Conservation (phyloP, 1,140 invertebrate species). For the Drosophila oshimai region DNA sequence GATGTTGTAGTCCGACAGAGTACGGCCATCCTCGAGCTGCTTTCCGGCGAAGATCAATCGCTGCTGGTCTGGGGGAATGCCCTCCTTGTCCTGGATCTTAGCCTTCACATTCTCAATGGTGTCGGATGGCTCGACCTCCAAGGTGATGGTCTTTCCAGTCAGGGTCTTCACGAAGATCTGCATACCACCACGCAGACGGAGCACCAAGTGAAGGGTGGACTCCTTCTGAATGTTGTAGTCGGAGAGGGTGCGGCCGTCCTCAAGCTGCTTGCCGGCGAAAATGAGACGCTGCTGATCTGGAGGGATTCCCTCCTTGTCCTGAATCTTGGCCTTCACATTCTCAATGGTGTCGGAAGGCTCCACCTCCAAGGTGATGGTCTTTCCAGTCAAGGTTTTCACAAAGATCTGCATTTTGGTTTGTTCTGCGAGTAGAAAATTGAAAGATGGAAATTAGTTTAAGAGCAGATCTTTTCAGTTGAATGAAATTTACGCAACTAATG, state of each 20-base stretch:
- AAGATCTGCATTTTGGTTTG: conserved; percentile 62
- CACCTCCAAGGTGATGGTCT: conserved; percentile 92
- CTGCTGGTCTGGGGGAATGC: conserved; percentile 88
- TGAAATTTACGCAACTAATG: conserved; percentile 5
- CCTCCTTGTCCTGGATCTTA: conserved; percentile 90
- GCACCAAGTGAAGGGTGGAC: conserved; percentile 94
- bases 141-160: conserved; percentile 90
- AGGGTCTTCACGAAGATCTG: conserved; percentile 91
- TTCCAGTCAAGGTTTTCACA: conserved; percentile 94
- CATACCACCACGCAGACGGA: conserved; percentile 92
- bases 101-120: conserved; percentile 92
- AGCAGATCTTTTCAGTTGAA: conserved; percentile 3
- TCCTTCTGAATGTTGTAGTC: conserved; percentile 95
- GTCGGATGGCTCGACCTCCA: conserved; percentile 90
- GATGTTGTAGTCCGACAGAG: conserved; percentile 89
- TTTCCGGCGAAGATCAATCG: conserved; percentile 88
- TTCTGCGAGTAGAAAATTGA: conserved; percentile 37
- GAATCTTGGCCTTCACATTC: conserved; percentile 92
- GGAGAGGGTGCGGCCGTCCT: conserved; percentile 89
- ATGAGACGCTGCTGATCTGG: conserved; percentile 90
- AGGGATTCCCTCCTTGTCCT: conserved; percentile 89
- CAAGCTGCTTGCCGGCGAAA: conserved; percentile 87
- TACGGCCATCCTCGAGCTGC: conserved; percentile 88
- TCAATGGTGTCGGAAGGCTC: conserved; percentile 92
- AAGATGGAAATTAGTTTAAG: conserved; percentile 12